A percentile compares a stretch with the other conserved stretches of the same genome.
These are phyloP conservation scores for Frieseomelitta varia DNA, from an alignment of 1,140 invertebrate species.

Conservation along the genomic window DNA sequence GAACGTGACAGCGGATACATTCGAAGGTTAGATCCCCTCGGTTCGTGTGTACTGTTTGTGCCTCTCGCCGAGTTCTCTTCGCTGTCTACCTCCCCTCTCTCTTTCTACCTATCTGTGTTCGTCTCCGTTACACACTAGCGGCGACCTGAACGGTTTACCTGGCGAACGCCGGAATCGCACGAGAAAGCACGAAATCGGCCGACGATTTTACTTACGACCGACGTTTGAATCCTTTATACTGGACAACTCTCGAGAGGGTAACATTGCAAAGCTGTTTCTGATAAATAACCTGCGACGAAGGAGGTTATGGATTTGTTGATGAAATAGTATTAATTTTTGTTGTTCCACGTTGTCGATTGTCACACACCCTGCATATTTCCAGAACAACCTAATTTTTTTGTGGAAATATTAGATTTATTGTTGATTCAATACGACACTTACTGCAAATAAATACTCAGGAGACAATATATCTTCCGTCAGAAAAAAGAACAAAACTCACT, in stretches of 20 bases:
- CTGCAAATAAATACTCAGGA: too few relatives aligned
- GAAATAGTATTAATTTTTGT: too few relatives aligned
- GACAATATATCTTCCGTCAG: too few relatives aligned
- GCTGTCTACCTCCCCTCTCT: slow-evolving; percentile 11
- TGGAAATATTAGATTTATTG: too few relatives aligned
- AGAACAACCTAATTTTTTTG: too few relatives aligned
- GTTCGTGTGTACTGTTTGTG: slow-evolving; percentile 44
- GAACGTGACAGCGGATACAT: slow-evolving; percentile 69
- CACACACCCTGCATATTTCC: too few relatives aligned
- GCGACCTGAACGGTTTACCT: slow-evolving; percentile 76
- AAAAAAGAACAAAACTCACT: too few relatives aligned
- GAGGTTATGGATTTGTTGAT: too few relatives aligned
- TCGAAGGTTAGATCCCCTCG: slow-evolving; percentile 75
- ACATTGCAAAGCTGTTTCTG: neutral
- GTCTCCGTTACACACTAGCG: slow-evolving; percentile 54
- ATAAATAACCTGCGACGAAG: neutral
- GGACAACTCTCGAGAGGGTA: neutral
- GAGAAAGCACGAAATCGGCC: slow-evolving; percentile 59
- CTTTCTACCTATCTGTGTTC: neutral
- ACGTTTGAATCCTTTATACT: slow-evolving; percentile 40
- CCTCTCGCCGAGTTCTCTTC: slow-evolving; percentile 49
- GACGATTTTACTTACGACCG: slow-evolving; percentile 44
- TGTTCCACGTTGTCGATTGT: too few relatives aligned
- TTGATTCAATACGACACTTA: too few relatives aligned
- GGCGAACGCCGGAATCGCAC: slow-evolving; percentile 69